Evolutionary conservation across 2,888 invertebrate species (phyloP).

Genomic region (Elegia similella): DNA sequence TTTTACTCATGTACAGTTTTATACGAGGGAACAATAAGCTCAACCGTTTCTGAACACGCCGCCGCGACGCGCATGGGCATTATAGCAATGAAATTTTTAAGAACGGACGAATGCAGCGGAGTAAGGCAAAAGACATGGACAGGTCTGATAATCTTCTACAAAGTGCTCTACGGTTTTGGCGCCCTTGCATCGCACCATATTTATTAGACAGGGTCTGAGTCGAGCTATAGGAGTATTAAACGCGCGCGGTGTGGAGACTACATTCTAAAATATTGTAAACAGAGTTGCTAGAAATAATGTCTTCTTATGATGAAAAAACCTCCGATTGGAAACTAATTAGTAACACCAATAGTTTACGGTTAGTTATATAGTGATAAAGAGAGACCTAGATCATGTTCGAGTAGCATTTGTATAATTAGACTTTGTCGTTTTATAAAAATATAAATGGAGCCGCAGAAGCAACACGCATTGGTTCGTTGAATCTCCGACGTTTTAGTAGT

Average conservation of each 20-base stretch:
- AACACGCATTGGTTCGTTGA: constrained; percentile 59
- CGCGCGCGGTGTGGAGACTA: constrained; percentile 32
- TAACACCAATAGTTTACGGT: constrained; percentile 73
- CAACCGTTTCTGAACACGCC: constrained; percentile 28
- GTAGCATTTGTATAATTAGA: constrained; percentile 77
- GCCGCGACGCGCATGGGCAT: not conserved
- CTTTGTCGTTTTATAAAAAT: constrained; percentile 63
- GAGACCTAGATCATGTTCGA: constrained; percentile 65
- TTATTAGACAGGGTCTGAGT: too few relatives aligned
- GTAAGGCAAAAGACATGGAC: too few relatives aligned
- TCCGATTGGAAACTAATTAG: constrained; percentile 53
- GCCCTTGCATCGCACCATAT: too few relatives aligned
- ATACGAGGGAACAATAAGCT: constrained; percentile 62
- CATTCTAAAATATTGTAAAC: constrained; percentile 34
- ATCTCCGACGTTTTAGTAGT: constrained; percentile 73
- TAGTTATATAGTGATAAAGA: constrained; percentile 64
- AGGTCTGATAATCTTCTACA: too few relatives aligned
- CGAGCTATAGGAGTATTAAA: too few relatives aligned
- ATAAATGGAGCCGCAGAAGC: constrained; percentile 49
- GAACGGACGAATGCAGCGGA: too few relatives aligned
- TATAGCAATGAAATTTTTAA: not conserved
- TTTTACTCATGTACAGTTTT: constrained; percentile 50
- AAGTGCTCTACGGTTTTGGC: too few relatives aligned
- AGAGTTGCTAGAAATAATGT: constrained; percentile 42
- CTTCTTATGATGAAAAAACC: constrained; percentile 55